Conservation (phyloP, 2,888 invertebrate species). For the Anarsia innoxiella region DNA sequence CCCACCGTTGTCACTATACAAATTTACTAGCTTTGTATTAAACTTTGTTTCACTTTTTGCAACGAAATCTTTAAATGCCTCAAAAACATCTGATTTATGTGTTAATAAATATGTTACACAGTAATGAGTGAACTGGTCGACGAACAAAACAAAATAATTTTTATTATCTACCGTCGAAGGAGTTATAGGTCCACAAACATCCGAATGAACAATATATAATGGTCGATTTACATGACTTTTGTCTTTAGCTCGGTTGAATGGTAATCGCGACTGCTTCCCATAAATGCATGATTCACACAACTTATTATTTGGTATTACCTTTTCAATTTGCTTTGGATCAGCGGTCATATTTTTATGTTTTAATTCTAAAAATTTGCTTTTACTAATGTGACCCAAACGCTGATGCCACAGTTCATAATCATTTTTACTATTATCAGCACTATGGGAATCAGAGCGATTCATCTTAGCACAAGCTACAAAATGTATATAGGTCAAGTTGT, state of each 20-base stretch:
- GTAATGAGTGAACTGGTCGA: no score
- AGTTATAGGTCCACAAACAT: no score
- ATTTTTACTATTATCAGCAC: constrained; percentile 15
- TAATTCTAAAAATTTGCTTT: constrained; percentile 15
- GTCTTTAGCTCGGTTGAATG: constrained; percentile 27
- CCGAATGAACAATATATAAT: no score
- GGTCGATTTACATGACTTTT: no score
- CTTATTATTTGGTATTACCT: constrained; percentile 20
- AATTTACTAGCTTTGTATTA: no score
- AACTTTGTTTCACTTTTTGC: no score
- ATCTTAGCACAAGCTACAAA: constrained; percentile 11
- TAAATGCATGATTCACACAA: constrained; percentile 36
- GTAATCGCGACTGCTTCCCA: constrained; percentile 36
- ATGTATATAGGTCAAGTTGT: constrained; percentile 16
- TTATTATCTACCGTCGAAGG: no score
- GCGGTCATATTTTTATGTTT: background rate
- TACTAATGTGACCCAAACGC: constrained; percentile 27
- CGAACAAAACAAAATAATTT: no score
- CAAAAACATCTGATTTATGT: no score
- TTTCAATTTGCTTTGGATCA: constrained; percentile 3
- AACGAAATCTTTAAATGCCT: no score
- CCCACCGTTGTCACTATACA: no score
- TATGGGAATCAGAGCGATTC: constrained; percentile 16
- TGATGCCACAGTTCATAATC: constrained; percentile 28
- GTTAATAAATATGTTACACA: no score